Evolutionary conservation across 2,113 vertebrate species (phyloP).

Genomic region (Rhinichthys klamathensis): DNA sequence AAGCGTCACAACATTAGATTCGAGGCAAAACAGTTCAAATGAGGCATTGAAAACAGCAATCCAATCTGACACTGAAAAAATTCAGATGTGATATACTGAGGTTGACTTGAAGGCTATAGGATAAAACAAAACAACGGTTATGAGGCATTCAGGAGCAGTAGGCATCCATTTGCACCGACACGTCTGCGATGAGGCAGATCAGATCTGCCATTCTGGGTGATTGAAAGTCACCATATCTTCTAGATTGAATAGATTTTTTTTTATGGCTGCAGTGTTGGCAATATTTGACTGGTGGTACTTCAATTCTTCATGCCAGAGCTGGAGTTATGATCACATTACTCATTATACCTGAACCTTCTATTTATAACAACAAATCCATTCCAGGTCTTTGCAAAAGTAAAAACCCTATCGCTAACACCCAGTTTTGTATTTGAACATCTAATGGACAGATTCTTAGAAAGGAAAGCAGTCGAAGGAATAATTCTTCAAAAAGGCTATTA

Average conservation of each 20-base stretch:
- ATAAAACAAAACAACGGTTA: constrained; percentile 1
- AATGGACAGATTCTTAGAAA: constrained; percentile 10
- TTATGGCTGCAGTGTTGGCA: neutral
- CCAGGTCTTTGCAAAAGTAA: neutral
- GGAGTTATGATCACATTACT: neutral
- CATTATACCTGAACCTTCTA: constrained; percentile 3
- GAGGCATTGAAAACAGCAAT: constrained; percentile 18
- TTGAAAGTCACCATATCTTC: neutral
- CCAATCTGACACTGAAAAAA: neutral
- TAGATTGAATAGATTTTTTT: neutral
- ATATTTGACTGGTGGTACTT: constrained; percentile 2
- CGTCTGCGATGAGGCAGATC: neutral
- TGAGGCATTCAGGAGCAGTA: neutral
- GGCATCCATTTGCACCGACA: neutral
- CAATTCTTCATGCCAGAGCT: neutral
- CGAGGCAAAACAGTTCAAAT: constrained; percentile 8
- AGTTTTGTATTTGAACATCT: constrained; percentile 5
- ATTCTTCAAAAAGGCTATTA: constrained; percentile 40
- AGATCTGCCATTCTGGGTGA: neutral
- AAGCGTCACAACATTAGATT: constrained; percentile 7
- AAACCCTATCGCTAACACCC: neutral
- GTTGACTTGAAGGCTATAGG: neutral
- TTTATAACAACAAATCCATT: neutral
- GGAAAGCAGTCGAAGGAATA: constrained; percentile 18
- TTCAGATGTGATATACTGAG: constrained; percentile 33